phyloP scores from a whole-genome alignment of 2,888 invertebrate species.

The Scaptomyza caliginosa region DNA sequence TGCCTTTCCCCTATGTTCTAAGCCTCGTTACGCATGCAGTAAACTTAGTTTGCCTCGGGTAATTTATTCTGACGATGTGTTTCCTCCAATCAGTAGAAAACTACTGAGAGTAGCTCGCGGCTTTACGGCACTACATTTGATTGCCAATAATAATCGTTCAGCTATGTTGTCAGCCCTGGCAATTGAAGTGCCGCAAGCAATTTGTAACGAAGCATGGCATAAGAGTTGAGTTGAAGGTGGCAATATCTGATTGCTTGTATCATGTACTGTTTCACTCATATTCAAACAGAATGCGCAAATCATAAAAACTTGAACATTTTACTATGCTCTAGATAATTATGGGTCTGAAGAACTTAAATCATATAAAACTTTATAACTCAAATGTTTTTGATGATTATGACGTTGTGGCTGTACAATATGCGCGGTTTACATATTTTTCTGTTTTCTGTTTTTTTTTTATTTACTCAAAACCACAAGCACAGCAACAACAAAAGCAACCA shows the following conservation, averaged over 20 bases:
- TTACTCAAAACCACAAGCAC: constrained; percentile 27
- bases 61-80: constrained; percentile 49
- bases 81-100: constrained; percentile 44
- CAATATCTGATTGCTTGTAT: not conserved
- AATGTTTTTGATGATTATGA: constrained; percentile 65
- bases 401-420: constrained; percentile 50
- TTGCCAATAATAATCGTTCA: constrained; percentile 68
- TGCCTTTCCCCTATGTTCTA: not conserved
- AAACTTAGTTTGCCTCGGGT: constrained; percentile 16
- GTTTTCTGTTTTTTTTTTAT: not conserved
- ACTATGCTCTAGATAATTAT: constrained; percentile 45
- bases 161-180: constrained; percentile 27
- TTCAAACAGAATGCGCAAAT: constrained; percentile 12
- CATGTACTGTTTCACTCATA: constrained; percentile 3
- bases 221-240: not conserved
- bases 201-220: constrained; percentile 1
- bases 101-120: constrained; percentile 44
- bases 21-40: constrained; percentile 12
- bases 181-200: constrained; percentile 27
- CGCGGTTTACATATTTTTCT: constrained; percentile 44
- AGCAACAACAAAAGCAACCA: constrained; percentile 22
- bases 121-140: constrained; percentile 67
- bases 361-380: constrained; percentile 74
- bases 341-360: constrained; percentile 55
- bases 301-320: constrained; percentile 41